Conservation (phyloP, 1,140 invertebrate species). For the Zaprionus nigranus region DNA sequence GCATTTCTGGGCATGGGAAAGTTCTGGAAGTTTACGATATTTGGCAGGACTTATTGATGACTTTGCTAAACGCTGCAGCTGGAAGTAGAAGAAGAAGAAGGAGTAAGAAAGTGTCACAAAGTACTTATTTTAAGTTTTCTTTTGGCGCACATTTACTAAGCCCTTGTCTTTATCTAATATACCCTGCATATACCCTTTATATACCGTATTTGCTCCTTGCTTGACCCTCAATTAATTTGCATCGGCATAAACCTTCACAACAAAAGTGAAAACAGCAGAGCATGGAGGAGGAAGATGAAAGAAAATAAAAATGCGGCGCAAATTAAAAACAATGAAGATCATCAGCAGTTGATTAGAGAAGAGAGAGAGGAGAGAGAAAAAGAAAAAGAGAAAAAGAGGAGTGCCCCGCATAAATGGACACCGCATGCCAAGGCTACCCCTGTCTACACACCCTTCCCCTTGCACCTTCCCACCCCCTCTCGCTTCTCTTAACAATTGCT, state of each 20-base stretch:
- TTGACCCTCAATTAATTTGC: slow-evolving; percentile 1
- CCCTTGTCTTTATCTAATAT: not conserved
- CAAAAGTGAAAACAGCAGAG: slow-evolving; percentile 2
- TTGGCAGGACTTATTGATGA: not conserved
- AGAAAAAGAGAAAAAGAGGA: slow-evolving; percentile 29
- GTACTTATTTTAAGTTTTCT: no score
- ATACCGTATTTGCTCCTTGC: not conserved
- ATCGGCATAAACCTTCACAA: slow-evolving; percentile 6
- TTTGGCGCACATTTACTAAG: no score
- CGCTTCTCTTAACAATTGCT: not conserved
- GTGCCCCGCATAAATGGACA: slow-evolving; percentile 43
- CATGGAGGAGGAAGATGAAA: slow-evolving; percentile 29
- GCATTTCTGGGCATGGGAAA: not conserved
- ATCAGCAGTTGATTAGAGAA: slow-evolving; percentile 65
- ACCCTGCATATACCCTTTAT: no score
- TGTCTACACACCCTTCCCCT: slow-evolving; percentile 15
- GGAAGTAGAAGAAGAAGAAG: not conserved
- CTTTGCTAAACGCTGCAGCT: not conserved
- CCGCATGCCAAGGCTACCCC: slow-evolving; percentile 52
- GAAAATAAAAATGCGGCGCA: slow-evolving; percentile 52
- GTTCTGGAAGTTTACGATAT: not conserved
- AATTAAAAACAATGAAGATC: slow-evolving; percentile 79
- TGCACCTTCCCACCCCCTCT: not conserved
- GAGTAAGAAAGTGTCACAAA: no score
- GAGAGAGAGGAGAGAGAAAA: not conserved